These are phyloP conservation scores for Illadopsis cleaveri DNA, from an alignment of 2,113 vertebrate genomes.

Conservation along the genomic window DNA sequence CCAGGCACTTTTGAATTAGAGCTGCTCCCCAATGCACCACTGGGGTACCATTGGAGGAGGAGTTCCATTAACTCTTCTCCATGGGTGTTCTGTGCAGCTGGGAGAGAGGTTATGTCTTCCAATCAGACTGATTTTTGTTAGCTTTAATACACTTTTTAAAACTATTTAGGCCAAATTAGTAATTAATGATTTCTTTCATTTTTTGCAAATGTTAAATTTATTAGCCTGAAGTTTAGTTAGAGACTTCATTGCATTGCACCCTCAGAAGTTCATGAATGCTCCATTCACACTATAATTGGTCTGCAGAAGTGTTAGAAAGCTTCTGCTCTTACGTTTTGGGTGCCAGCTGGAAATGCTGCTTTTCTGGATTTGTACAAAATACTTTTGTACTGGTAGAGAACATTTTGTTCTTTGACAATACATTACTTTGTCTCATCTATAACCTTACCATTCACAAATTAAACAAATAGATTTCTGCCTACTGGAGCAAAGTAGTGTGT, in stretches of 20 bases:
- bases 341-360: conserved; percentile 10
- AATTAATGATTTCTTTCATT: neutral
- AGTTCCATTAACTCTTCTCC: conserved; percentile 33
- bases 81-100: conserved; percentile 37
- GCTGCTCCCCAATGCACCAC: neutral
- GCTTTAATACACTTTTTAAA: neutral
- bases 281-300: neutral
- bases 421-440: neutral
- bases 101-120: neutral
- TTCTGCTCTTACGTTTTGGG: neutral
- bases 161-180: neutral
- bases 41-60: conserved; percentile 31
- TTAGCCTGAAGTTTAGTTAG: neutral
- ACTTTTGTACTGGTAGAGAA: conserved; percentile 14
- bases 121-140: conserved; percentile 2
- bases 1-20: conserved; percentile 58
- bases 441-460: conserved; percentile 1
- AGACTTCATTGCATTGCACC: neutral
- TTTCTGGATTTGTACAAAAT: conserved; percentile 42
- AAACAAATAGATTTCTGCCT: neutral
- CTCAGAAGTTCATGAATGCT: conserved; percentile 3
- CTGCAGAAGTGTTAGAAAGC: neutral
- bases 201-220: neutral
- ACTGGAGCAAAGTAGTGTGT: neutral
- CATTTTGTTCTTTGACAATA: neutral